Evolutionary conservation across 2,113 vertebrate species (phyloP).

Genomic region (Leptodactylus fuscus): DNA sequence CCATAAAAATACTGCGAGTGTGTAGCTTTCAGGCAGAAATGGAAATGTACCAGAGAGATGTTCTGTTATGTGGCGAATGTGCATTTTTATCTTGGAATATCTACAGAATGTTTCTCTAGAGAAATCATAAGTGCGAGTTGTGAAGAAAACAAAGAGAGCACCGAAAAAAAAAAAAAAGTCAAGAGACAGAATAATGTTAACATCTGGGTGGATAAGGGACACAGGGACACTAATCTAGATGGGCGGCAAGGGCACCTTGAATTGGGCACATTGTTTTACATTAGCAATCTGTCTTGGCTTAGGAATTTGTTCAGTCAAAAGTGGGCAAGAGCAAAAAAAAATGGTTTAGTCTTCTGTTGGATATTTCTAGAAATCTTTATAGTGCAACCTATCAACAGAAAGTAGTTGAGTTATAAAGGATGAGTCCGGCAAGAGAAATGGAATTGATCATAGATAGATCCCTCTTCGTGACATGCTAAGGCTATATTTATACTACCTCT

Average conservation of each 20-base stretch:
- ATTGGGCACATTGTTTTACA: background rate
- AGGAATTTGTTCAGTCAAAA: too few relatives aligned
- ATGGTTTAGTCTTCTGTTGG: too few relatives aligned
- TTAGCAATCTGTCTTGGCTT: background rate
- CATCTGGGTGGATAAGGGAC: background rate
- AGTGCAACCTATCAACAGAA: too few relatives aligned
- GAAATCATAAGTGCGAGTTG: constrained; percentile 29
- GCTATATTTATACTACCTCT: too few relatives aligned
- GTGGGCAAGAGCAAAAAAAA: too few relatives aligned
- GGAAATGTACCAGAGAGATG: constrained; percentile 15
- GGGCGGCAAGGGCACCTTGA: background rate
- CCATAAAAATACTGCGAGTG: constrained; percentile 46
- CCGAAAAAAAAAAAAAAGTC: background rate
- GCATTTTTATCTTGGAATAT: constrained; percentile 37
- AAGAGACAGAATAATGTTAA: background rate
- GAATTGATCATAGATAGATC: too few relatives aligned
- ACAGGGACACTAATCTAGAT: background rate
- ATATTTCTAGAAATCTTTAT: too few relatives aligned
- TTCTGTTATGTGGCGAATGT: constrained; percentile 33
- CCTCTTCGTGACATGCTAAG: too few relatives aligned
- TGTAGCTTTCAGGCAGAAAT: constrained; percentile 42
- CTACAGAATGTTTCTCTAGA: constrained; percentile 30
- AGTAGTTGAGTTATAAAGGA: too few relatives aligned
- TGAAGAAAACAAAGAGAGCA: constrained; percentile 19
- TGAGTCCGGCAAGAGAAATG: too few relatives aligned